These are phyloP conservation scores for Vicugna pacos DNA, from an alignment of 2,113 vertebrate species.

Conservation along the genomic window DNA sequence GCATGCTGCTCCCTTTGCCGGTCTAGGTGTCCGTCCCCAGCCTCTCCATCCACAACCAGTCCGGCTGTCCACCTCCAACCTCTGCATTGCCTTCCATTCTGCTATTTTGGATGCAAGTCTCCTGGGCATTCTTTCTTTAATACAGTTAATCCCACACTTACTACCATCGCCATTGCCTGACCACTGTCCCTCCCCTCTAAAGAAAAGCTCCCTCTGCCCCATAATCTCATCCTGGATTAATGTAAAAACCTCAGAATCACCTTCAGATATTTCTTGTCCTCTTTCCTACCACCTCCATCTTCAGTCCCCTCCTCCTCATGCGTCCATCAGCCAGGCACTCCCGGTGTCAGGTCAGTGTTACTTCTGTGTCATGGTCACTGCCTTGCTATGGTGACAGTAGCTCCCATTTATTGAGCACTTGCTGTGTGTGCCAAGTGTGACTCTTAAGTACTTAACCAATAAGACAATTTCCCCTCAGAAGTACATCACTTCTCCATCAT, in stretches of 20 bases:
- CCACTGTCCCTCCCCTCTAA: fast-evolving
- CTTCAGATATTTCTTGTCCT: fast-evolving
- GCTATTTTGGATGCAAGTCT: neutral
- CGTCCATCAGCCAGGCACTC: neutral
- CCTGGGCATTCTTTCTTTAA: fast-evolving
- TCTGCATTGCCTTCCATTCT: fast-evolving
- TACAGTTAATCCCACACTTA: fast-evolving
- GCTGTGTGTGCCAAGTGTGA: too few species aligned
- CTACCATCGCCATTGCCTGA: neutral
- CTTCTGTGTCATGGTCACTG: fast-evolving
- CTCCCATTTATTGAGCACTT: neutral
- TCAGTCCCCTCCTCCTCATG: fast-evolving
- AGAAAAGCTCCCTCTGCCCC: neutral
- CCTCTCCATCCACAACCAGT: neutral
- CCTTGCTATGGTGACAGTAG: neutral
- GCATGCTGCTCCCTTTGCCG: neutral
- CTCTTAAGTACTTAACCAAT: neutral
- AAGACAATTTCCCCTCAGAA: fast-evolving
- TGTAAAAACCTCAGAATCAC: fast-evolving
- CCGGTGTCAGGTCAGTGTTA: fast-evolving
- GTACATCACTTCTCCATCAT: fast-evolving
- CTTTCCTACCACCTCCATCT: fast-evolving
- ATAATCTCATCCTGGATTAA: fast-evolving
- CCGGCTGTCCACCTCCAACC: fast-evolving
- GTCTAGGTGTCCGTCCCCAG: fast-evolving